Evolutionary conservation across 2,888 invertebrate genomes (phyloP).

Genomic region (Entomobrya proxima): DNA sequence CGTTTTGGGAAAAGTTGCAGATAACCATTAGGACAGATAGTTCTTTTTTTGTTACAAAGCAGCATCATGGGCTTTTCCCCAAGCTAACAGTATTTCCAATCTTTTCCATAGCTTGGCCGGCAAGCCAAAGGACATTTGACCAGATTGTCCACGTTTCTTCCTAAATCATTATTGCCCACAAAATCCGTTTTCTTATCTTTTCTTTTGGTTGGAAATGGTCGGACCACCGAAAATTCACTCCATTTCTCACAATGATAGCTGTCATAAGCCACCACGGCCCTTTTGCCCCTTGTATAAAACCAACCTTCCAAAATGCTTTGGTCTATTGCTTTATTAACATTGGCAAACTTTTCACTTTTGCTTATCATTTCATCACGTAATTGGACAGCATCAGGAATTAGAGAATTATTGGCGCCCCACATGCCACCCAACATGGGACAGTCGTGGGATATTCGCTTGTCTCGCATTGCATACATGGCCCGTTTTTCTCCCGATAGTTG

Average conservation of each 20-base stretch:
- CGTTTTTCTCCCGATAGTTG: background rate
- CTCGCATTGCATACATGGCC: conserved; percentile 13
- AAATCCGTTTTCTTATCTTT: background rate
- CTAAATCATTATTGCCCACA: background rate
- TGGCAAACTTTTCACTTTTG: background rate
- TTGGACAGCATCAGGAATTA: background rate
- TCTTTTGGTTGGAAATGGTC: background rate
- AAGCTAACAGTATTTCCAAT: conserved; percentile 26
- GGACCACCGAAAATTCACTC: background rate
- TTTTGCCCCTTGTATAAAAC: background rate
- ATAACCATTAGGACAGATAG: too few relatives aligned
- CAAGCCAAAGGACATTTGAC: background rate
- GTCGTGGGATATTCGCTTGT: background rate
- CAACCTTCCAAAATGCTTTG: background rate
- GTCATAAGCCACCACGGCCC: conserved; percentile 2
- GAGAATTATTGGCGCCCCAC: background rate
- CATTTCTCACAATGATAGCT: background rate
- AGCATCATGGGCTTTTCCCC: too few relatives aligned
- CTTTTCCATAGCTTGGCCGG: conserved; percentile 30
- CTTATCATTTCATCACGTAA: background rate
- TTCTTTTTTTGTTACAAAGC: too few relatives aligned
- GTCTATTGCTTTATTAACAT: background rate
- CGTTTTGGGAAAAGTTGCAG: too few relatives aligned
- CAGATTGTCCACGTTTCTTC: background rate
- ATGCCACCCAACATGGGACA: background rate